Evolutionary conservation across 2,113 vertebrate genomes (phyloP), one percentile per base, ranked within the genome.

Genomic region (Myotis yumanensis): DNA sequence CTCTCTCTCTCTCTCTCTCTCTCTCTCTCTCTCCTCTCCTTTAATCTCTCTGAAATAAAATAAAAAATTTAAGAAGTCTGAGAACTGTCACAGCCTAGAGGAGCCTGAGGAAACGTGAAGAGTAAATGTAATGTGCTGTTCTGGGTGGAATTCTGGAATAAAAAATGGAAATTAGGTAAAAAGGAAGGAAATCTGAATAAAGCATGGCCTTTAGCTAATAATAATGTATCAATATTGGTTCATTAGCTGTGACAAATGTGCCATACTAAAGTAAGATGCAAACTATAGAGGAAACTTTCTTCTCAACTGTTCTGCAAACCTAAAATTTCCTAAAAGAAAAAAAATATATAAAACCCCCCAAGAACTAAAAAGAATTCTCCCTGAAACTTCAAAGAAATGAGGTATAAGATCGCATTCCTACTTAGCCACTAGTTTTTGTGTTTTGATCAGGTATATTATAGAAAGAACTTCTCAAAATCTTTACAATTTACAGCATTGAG

Each of bases 311-410:
- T 88, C 66, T 76, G 11, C 59, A 76, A 76, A 54, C 62, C 25
- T 72, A 66, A 83, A 95, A 25, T 2, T 89, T 48, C 54, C 43
- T 75, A 40, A 90, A 92, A 79, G 48, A 54, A 91, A 64, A 64
- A 52, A 72, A 57, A 8, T 46, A 46, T 17, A 77, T 59, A n/a
- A 77, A 52, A 40, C 16, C 25, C 15, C 66, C 16, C 7, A 89
- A 48, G 54, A 92, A 5, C 5, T 86, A 69, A 37, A 82, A 86
- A 40, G 35, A 95, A 89, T 62, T 62, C 4, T 57, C 17, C n/a
- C 59, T 81, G 72, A 84, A 94, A 84, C 14, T 51, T 95, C 62
- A 90, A 73, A 81, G 64, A 90, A 86, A 79, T 25, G 35, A 59
- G 4, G 43, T 22, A 1, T 75, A 46, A 35, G 12, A n/a, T 62